These are phyloP conservation scores for Cactoblastis cactorum DNA, from an alignment of 2,888 invertebrate genomes.

Conservation along the genomic window DNA sequence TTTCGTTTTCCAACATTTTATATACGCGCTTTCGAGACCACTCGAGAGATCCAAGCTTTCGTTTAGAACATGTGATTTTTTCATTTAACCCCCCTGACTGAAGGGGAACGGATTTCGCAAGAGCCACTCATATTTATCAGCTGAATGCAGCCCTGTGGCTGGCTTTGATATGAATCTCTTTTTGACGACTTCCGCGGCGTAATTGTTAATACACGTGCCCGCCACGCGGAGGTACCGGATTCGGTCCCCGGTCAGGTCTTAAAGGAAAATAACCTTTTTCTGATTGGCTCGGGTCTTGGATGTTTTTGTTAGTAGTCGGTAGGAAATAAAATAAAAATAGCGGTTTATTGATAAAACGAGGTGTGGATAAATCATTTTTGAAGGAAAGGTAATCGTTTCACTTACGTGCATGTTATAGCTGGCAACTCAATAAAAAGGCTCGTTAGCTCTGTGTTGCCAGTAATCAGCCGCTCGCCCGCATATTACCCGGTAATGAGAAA, in stretches of 20 bases:
- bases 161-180: slow-evolving; percentile 11
- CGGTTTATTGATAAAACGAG: too few relatives aligned
- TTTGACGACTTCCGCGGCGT: too few relatives aligned
- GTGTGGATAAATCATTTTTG: too few relatives aligned
- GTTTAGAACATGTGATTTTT: slow-evolving; percentile 7
- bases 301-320: too few relatives aligned
- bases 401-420: background rate
- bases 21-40: slow-evolving; percentile 5
- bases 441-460: slow-evolving; percentile 13
- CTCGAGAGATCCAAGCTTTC: background rate
- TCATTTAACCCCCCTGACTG: background rate
- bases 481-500: slow-evolving; percentile 20
- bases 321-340: too few relatives aligned
- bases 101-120: slow-evolving; percentile 5
- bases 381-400: background rate
- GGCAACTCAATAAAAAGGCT: slow-evolving; percentile 12
- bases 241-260: too few relatives aligned
- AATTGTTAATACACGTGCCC: too few relatives aligned
- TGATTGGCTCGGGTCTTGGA: too few relatives aligned
- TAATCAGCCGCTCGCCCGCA: slow-evolving; percentile 12
- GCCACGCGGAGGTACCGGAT: too few relatives aligned
- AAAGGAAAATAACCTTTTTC: too few relatives aligned
- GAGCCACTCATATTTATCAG: slow-evolving; percentile 12
- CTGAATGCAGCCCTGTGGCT: slow-evolving; percentile 1
- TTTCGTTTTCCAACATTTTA: background rate